Conservation (phyloP, 2,797 vertebrate genomes). For the Glossophaga mutica region DNA sequence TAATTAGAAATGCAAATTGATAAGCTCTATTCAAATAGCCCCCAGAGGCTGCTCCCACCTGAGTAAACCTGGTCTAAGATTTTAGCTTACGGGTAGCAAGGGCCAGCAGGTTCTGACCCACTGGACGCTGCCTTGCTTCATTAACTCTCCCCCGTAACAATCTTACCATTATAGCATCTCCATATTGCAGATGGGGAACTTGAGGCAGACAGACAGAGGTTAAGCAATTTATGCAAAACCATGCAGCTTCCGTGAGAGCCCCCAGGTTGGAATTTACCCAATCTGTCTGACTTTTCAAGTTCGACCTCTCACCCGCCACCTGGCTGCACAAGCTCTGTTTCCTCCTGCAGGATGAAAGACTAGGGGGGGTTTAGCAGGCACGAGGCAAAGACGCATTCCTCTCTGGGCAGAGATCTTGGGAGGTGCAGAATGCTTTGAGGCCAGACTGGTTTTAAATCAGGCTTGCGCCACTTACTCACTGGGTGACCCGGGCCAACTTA, state of each 20-base stretch:
- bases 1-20: constrained; percentile 75
- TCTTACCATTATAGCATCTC: not conserved
- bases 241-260: not conserved
- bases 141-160: not conserved
- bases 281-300: not conserved
- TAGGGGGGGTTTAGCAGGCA: not conserved
- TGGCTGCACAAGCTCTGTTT: not conserved
- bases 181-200: not conserved
- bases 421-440: not conserved
- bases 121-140: not conserved
- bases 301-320: not conserved
- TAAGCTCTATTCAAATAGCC: constrained; percentile 23
- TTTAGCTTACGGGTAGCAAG: not conserved
- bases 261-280: not conserved
- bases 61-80: constrained; percentile 1
- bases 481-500: not conserved
- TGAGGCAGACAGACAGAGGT: not conserved
- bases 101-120: not conserved
- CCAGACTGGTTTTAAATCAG: not conserved
- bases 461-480: not conserved
- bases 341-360: not conserved
- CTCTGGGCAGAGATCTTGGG: not conserved
- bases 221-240: not conserved
- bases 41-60: constrained; percentile 17
- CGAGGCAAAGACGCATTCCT: not conserved